Base-by-base conservation (phyloP, 37 sponge, comb jelly and placozoan genomes). In the Amphimedon queenslandica region DNA sequence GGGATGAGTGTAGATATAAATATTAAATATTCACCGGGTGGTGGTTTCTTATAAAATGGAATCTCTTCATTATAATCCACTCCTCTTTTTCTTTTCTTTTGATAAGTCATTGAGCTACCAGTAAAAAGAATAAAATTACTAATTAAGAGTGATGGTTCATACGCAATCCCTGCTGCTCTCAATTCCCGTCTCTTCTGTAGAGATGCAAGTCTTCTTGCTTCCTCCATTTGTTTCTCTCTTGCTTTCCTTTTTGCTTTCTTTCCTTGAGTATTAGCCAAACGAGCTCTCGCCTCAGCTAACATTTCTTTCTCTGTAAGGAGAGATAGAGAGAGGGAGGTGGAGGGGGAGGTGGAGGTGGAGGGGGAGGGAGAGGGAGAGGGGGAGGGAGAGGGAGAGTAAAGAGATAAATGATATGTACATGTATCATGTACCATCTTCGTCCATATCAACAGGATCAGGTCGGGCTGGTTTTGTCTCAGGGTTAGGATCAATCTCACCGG, bases 181-280 rank as follows among this genome's bases (percentile, higher is more conserved):
- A 94, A 75, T 68, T 98, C 95, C 24, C 95, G 75, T 64, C 93
- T 82, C 81, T 98, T 98, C 76, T 94, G 94, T 58, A 98, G 82
- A 2, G 99, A 84, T 27, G 99, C 94, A 73, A 98, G 74, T 30
- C 99, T 69, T 69, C 99, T 82, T 1, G 99, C 99, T 63, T 98
- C 99, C 70, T 98, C 95, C 90, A 98, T 83, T 88, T 98, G 99
- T 76, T 94, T 98, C 83, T 98, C 99, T 30, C 99, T 67, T 1
- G 99, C 99, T 73, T 98, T 98, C 60, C 99, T 73, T 74, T 98
- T 98, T n/a, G 99, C 99, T 75, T 98, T 98, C 91, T 98, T 98
- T 31, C 99, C 99, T 66, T 98, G 99, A 0, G 99, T 98, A 83
- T 98, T 98, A 60, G 99, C 99, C 35, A 98, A 81, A 33, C 99